These are phyloP conservation scores for Corythornis vintsioides DNA, from an alignment of 2,113 vertebrate genomes.

Conservation along the genomic window DNA sequence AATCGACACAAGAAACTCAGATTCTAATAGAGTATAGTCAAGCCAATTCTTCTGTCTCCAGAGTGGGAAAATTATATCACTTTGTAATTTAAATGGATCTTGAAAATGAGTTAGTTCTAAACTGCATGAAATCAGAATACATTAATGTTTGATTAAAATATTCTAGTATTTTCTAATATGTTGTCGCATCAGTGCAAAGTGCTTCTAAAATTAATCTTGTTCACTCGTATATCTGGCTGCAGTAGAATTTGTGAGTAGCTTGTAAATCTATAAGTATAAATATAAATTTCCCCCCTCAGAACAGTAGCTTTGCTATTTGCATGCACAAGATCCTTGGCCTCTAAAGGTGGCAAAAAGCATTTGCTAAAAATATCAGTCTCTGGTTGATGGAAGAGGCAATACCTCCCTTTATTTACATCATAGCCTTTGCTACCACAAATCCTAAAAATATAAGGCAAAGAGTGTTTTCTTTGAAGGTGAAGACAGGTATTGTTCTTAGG, in stretches of 20 bases:
- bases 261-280: background rate
- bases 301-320: background rate
- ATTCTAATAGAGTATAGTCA: background rate
- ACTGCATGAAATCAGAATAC: background rate
- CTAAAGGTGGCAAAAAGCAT: background rate
- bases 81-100: background rate
- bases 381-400: background rate
- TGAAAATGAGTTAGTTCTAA: background rate
- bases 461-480: background rate
- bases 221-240: background rate
- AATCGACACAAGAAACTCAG: background rate
- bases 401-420: background rate
- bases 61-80: background rate
- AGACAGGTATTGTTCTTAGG: background rate
- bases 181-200: background rate
- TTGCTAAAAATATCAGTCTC: background rate
- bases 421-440: background rate
- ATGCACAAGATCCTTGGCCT: background rate
- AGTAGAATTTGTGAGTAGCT: background rate
- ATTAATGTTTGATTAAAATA: background rate
- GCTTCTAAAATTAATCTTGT: background rate
- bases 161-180: background rate
- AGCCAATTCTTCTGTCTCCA: background rate
- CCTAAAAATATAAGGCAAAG: background rate
- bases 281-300: background rate